Evolutionary conservation across 2,888 invertebrate genomes (phyloP), one percentile per base, ranked within the genome.

Genomic region (Drosophila fulvimacula): DNA sequence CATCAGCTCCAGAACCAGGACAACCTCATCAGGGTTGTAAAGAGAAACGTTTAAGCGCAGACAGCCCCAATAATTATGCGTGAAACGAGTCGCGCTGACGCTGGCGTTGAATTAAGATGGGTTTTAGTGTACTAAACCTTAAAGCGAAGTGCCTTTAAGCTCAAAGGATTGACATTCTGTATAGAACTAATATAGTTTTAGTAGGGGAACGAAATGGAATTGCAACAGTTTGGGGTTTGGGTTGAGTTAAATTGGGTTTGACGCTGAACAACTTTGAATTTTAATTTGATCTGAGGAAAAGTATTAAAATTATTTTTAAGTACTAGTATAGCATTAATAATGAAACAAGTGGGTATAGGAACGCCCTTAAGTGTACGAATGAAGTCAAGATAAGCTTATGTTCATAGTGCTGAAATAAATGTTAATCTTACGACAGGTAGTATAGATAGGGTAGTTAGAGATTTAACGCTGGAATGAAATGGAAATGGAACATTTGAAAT

Each of bases 51-150:
- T 62, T 44, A 53, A 51, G 58, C 52, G 24, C 42, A 30, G 21
- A 59, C 76, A 62, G 58, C 24, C 49, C 53, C 55, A 60, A 59
- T 61, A 74, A 65, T 76, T 69, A 52, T 62, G 53, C 51, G 46
- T 39, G 34, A 39, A 61, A 38, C 49, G 61, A 34, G 36, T 49
- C 48, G 30, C 34, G 36, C 36, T 39, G 46, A 3, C 34, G 39
- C 36, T 39, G 41, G 46, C 51, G 17, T 59, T 48, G 19, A 66
- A 34, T 17, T 42, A 32, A 41, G 34, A 34, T 44, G 34, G 32
- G 15, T 17, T 55, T 57, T 32, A 52, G 39, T 27, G 13, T 3
- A 5, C 17, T 10, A 42, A 15, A 17, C 38, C 32, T 58, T 72
- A 66, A 72, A 66, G 61, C 39, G 36, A 10, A 10, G 30, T 1